Evolutionary conservation across 1,140 invertebrate species (phyloP).

Genomic region (Spodoptera frugiperda): DNA sequence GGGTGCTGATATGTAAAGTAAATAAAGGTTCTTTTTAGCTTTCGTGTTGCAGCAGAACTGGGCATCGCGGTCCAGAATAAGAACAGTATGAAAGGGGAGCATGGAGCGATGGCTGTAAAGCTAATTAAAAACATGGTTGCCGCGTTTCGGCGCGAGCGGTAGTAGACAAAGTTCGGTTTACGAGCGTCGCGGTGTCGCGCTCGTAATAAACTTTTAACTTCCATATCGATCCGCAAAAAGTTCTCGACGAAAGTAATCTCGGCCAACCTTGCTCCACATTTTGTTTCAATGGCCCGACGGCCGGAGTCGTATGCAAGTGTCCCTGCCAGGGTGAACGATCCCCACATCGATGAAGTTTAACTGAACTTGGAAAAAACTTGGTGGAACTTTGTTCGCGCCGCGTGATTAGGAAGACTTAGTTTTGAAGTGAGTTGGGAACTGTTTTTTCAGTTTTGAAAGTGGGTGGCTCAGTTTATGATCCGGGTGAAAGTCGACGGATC

Average conservation of each 20-base stretch:
- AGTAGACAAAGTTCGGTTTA: slow-evolving; percentile 62
- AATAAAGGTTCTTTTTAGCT: slow-evolving; percentile 79
- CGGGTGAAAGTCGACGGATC: slow-evolving; percentile 85
- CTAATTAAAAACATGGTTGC: slow-evolving; percentile 60
- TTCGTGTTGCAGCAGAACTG: slow-evolving; percentile 30
- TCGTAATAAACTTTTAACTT: slow-evolving; percentile 80
- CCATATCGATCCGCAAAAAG: slow-evolving; percentile 82
- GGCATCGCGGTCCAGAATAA: slow-evolving; percentile 20
- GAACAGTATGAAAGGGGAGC: background rate
- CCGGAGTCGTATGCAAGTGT: slow-evolving; percentile 82
- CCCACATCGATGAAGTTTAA: slow-evolving; percentile 82
- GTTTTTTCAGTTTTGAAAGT: slow-evolving; percentile 85
- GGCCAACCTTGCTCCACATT: slow-evolving; percentile 84
- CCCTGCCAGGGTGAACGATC: slow-evolving; percentile 82
- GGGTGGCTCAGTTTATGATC: slow-evolving; percentile 85
- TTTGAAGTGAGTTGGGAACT: slow-evolving; percentile 83
- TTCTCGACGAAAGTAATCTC: slow-evolving; percentile 81
- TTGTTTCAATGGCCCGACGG: slow-evolving; percentile 77
- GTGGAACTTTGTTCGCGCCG: slow-evolving; percentile 81
- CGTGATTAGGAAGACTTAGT: slow-evolving; percentile 86
- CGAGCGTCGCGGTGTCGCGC: slow-evolving; percentile 62
- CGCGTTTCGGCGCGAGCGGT: slow-evolving; percentile 2
- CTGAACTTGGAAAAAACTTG: slow-evolving; percentile 84
- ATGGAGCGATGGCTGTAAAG: slow-evolving; percentile 31
- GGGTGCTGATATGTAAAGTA: slow-evolving; percentile 81